These are phyloP conservation scores for Platyscapa corneri DNA, from an alignment of 1,140 invertebrate genomes.

Conservation along the genomic window DNA sequence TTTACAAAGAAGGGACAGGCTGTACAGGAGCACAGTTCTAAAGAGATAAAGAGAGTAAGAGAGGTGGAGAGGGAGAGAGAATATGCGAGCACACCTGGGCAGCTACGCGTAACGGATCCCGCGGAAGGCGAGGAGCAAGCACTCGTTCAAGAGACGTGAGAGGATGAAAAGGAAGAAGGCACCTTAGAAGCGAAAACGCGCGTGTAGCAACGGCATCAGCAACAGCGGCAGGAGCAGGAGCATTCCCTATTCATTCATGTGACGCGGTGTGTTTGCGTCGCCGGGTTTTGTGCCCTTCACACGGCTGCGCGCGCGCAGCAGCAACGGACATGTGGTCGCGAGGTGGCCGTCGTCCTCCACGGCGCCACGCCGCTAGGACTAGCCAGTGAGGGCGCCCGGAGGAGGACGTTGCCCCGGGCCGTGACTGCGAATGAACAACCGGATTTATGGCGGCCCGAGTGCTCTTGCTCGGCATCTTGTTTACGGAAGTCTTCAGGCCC, in stretches of 20 bases:
- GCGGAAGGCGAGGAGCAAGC: not conserved
- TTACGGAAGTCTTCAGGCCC: conserved; percentile 73
- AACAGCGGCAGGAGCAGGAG: not conserved
- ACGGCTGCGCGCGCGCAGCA: not conserved
- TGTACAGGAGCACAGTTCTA: not conserved
- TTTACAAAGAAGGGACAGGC: not conserved
- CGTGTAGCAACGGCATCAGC: not conserved
- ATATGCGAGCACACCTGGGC: not conserved
- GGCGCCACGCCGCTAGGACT: conserved; percentile 6
- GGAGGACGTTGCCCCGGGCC: not conserved
- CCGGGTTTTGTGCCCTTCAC: not conserved
- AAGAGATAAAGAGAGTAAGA: too few relatives aligned
- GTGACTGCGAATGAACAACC: conserved; percentile 63
- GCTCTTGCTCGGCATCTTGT: conserved; percentile 72
- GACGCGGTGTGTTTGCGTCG: conserved; percentile 12
- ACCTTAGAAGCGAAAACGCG: not conserved
- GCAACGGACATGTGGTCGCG: conserved; percentile 2
- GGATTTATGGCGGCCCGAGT: conserved; percentile 74
- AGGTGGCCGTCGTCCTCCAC: conserved; percentile 5
- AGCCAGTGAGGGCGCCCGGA: not conserved
- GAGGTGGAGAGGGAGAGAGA: not conserved
- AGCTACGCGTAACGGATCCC: not conserved
- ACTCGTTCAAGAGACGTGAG: not conserved
- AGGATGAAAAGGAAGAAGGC: not conserved
- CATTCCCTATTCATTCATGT: conserved; percentile 13